A percentile compares a stretch with the other conserved stretches of the same genome.
These are phyloP conservation scores for Phortica magna DNA, from an alignment of 2,888 invertebrate species.

Conservation along the genomic window DNA sequence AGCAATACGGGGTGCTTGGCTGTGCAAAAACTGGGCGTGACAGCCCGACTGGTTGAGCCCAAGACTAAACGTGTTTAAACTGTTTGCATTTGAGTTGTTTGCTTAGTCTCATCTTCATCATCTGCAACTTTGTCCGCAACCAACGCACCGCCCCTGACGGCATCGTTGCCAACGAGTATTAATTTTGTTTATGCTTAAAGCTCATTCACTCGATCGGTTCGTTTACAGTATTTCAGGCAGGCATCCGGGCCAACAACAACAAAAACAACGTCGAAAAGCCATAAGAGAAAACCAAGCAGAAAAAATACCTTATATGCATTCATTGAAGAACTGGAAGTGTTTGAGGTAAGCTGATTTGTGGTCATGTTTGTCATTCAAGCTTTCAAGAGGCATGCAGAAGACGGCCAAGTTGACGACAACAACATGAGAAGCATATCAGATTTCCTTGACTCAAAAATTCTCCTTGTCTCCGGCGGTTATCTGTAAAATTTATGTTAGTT, in stretches of 20 bases:
- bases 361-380: slow-evolving; percentile 35
- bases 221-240: slow-evolving; percentile 3
- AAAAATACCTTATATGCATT: background rate
- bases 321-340: slow-evolving; percentile 38
- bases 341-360: slow-evolving; percentile 52
- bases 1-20: background rate
- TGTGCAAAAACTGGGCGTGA: slow-evolving; percentile 23
- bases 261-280: background rate
- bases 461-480: background rate
- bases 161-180: slow-evolving; percentile 9
- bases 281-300: background rate
- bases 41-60: slow-evolving; percentile 12
- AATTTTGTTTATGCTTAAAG: slow-evolving; percentile 66
- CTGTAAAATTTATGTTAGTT: slow-evolving; percentile 59
- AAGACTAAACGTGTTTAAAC: slow-evolving; percentile 4
- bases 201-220: slow-evolving; percentile 66
- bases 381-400: background rate
- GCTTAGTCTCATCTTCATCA: slow-evolving; percentile 16
- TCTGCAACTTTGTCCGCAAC: background rate
- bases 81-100: background rate
- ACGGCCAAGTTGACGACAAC: background rate
- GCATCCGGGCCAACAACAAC: background rate
- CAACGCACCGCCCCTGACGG: slow-evolving; percentile 7
- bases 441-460: background rate
- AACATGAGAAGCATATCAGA: slow-evolving; percentile 18